Percentiles rank a stretch among this genome's conserved stretches.
Conservation (phyloP, 2,888 invertebrate species). For the Drosophila sordidula region DNA sequence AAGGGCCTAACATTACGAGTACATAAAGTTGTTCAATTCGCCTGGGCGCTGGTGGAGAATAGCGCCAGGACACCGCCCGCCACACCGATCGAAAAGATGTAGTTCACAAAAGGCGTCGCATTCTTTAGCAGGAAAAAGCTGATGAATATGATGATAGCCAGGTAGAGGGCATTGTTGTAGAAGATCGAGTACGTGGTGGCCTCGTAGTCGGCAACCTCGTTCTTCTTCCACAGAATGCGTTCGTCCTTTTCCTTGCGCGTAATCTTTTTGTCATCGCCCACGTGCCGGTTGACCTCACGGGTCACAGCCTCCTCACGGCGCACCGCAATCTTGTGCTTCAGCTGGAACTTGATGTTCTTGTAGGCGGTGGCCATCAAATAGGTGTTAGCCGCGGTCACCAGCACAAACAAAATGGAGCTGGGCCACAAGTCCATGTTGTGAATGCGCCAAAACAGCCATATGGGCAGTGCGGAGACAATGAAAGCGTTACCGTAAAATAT, state of each 20-base stretch:
- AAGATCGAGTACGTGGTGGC: constrained; percentile 99
- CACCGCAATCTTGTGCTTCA: constrained; percentile 98
- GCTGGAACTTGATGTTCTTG: constrained; percentile 98
- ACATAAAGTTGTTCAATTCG: constrained; percentile 62
- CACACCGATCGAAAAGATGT: constrained; percentile 94
- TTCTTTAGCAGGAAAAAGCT: constrained; percentile 97
- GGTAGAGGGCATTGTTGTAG: constrained; percentile 98
- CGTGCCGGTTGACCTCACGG: constrained; percentile 92
- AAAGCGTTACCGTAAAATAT: constrained; percentile 99
- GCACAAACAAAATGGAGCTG: constrained; percentile 93
- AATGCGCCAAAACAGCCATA: constrained; percentile 99
- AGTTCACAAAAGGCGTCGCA: constrained; percentile 96
- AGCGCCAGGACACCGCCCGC: constrained; percentile 97
- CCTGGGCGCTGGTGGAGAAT: constrained; percentile 92
- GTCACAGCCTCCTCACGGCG: constrained; percentile 96
- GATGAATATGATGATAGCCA: constrained; percentile 95
- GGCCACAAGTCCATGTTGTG: constrained; percentile 97
- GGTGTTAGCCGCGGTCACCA: constrained; percentile 94
- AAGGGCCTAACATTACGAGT: constrained; percentile 60
- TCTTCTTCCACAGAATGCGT: constrained; percentile 99
- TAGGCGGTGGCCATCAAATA: constrained; percentile 98
- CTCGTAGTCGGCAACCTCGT: constrained; percentile 99
- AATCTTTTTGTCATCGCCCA: constrained; percentile 97
- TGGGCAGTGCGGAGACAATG: constrained; percentile 98
- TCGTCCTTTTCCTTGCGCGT: constrained; percentile 99